phyloP scores from a whole-genome alignment of 2,888 invertebrate species.

The Ophion obscuratus region DNA sequence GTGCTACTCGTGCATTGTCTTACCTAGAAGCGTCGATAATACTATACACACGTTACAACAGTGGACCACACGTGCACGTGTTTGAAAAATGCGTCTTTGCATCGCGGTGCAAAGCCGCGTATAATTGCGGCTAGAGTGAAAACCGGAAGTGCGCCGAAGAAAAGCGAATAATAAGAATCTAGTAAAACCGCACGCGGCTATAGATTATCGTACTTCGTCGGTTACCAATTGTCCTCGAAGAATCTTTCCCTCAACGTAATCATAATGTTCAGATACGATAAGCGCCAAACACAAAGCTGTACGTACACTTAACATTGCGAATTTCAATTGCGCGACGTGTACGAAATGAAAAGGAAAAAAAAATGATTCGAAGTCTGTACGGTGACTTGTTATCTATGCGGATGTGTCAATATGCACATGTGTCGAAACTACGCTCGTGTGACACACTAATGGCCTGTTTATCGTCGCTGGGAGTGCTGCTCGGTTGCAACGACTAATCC shows the following conservation, averaged over 20 bases:
- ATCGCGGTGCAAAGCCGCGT: neutral
- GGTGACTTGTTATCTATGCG: neutral
- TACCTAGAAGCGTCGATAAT: neutral
- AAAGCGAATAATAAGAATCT: neutral
- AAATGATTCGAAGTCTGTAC: neutral
- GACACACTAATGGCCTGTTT: conserved; percentile 1
- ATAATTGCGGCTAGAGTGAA: neutral
- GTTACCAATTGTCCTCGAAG: conserved; percentile 75
- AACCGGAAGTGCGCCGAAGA: neutral
- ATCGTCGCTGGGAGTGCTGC: conserved; percentile 5
- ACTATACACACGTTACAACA: neutral
- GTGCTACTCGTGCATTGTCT: neutral
- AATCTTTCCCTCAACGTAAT: conserved; percentile 70
- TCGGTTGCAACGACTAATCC: conserved; percentile 56
- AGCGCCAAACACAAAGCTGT: conserved; percentile 56
- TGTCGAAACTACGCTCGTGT: neutral
- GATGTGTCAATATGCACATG: neutral
- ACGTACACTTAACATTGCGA: conserved; percentile 49
- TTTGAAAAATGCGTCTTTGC: neutral
- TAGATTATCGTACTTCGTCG: conserved; percentile 68
- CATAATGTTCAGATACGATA: conserved; percentile 28
- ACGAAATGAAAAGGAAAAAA: neutral
- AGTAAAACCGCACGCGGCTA: neutral
- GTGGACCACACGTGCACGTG: neutral
- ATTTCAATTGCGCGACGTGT: conserved; percentile 27